These are phyloP conservation scores for Lates calcarifer DNA, from an alignment of 2,113 vertebrate species.

Conservation along the genomic window DNA sequence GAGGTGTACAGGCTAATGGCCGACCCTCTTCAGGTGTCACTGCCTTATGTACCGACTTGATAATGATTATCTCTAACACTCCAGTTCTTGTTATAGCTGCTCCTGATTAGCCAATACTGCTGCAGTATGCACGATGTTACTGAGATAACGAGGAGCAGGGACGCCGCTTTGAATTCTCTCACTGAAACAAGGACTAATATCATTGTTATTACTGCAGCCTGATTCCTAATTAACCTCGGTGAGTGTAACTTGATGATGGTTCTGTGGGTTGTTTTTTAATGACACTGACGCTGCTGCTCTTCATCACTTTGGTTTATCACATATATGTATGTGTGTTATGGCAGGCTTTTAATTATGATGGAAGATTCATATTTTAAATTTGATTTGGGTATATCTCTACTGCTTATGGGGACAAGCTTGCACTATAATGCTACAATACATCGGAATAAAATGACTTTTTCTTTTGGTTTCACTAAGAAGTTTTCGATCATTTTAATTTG, in stretches of 20 bases:
- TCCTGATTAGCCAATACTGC: slow-evolving; percentile 50
- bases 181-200: too few relatives aligned
- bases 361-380: too few relatives aligned
- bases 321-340: background rate
- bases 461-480: too few relatives aligned
- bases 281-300: too few relatives aligned
- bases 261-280: too few relatives aligned
- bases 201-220: too few relatives aligned
- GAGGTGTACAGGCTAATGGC: slow-evolving; percentile 50
- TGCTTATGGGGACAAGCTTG: background rate
- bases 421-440: background rate
- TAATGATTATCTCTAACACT: slow-evolving; percentile 78
- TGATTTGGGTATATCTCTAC: too few relatives aligned
- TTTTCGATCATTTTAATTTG: too few relatives aligned
- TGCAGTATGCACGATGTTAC: slow-evolving; percentile 24
- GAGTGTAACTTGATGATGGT: background rate
- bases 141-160: slow-evolving; percentile 41
- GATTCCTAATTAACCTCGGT: background rate
- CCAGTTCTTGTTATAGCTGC: slow-evolving; percentile 47
- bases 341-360: background rate
- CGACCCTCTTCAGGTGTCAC: slow-evolving; percentile 73
- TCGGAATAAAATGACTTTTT: too few relatives aligned
- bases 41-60: slow-evolving; percentile 76
- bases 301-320: too few relatives aligned
- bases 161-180: background rate